A percentile compares a stretch with the other conserved stretches of the same genome.
Evolutionary conservation across 2,888 invertebrate genomes (phyloP).

Genomic region (Oscheius sp.): DNA sequence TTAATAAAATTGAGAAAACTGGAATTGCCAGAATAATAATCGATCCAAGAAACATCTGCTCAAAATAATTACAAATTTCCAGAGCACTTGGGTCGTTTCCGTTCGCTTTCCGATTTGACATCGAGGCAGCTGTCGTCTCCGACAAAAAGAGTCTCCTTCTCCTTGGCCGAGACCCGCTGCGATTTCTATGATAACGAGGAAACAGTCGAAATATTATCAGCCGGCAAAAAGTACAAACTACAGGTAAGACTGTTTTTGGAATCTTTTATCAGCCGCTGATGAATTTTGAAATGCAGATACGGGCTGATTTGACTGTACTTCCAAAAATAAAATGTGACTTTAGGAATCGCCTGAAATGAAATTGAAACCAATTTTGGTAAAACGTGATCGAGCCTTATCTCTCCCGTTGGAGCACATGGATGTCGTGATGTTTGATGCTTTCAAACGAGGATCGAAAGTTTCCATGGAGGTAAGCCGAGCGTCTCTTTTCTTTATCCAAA

Average conservation of each 20-base stretch:
- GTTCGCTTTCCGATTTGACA: conserved; percentile 26
- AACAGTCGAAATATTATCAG: background rate
- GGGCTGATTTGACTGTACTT: background rate
- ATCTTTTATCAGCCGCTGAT: background rate
- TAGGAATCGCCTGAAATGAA: conserved; percentile 7
- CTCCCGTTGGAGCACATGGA: conserved; percentile 60
- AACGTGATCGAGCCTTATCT: conserved; percentile 30
- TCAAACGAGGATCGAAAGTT: conserved; percentile 58
- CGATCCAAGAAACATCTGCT: background rate
- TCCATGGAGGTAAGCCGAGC: conserved; percentile 44
- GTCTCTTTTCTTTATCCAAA: background rate
- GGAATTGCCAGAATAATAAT: too few species aligned
- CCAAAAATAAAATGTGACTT: background rate
- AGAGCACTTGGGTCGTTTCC: conserved; percentile 20
- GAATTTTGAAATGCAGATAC: background rate
- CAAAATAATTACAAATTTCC: background rate
- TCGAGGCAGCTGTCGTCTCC: conserved; percentile 5
- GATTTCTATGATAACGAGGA: conserved; percentile 18
- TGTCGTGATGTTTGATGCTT: conserved; percentile 62
- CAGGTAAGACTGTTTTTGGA: background rate
- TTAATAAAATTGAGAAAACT: too few species aligned
- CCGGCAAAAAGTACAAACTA: background rate
- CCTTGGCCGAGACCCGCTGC: conserved; percentile 8
- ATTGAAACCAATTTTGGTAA: conserved; percentile 45
- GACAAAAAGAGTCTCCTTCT: conserved; percentile 36